phyloP scores from a whole-genome alignment of 2,888 invertebrate species.

The Lycocerus yunnanus region DNA sequence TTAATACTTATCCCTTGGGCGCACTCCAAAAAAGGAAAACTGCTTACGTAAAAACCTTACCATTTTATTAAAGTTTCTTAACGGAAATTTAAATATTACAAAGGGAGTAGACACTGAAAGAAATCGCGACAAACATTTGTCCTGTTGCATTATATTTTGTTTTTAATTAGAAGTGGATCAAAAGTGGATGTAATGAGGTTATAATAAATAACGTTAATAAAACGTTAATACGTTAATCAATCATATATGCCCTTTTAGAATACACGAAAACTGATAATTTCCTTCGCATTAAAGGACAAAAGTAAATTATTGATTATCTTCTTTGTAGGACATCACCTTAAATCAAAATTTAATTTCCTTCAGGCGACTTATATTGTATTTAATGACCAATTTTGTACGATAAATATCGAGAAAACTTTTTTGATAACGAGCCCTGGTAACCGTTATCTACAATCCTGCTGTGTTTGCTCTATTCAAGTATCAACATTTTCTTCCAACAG shows the following conservation, averaged over 20 bases:
- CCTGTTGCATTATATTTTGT: no score
- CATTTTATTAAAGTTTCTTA: background rate
- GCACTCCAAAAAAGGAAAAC: background rate
- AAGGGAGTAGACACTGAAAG: background rate
- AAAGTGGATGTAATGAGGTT: background rate
- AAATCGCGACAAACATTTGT: background rate
- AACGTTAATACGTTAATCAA: background rate
- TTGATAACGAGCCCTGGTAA: conserved; percentile 19
- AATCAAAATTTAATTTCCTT: background rate
- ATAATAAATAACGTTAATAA: background rate
- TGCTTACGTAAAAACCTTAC: background rate
- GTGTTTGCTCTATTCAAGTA: conserved; percentile 2
- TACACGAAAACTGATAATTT: background rate
- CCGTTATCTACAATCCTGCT: conserved; percentile 19
- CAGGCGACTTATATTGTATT: background rate
- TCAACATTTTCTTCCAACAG: conserved; percentile 7
- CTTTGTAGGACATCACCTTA: background rate
- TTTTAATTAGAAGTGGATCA: background rate
- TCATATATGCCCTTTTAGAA: background rate
- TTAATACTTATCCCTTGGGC: background rate
- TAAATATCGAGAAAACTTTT: conserved; percentile 11
- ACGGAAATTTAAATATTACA: background rate
- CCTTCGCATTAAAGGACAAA: background rate
- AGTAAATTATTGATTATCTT: background rate
- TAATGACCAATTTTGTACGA: background rate